Conservation (phyloP, 2,888 invertebrate genomes). For the Ochropleura plecta region DNA sequence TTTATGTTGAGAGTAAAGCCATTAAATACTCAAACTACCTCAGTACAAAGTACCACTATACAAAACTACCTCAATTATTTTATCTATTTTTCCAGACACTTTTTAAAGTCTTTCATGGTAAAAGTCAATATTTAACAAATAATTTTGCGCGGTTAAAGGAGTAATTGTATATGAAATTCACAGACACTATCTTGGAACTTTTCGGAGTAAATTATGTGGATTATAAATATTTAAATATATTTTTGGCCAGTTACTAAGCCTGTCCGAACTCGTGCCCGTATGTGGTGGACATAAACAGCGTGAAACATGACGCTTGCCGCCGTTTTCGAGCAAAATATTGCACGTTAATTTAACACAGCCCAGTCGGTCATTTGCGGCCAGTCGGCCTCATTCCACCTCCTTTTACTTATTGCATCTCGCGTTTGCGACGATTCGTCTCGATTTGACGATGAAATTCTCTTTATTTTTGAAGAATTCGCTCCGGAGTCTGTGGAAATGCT, state of each 20-base stretch:
- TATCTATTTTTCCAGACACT: background rate
- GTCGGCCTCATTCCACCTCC: slow-evolving; percentile 70
- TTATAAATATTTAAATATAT: background rate
- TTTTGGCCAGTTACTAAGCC: slow-evolving; percentile 56
- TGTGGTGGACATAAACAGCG: slow-evolving; percentile 81
- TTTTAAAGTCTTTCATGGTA: background rate
- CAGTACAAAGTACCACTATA: no score
- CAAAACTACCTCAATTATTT: background rate
- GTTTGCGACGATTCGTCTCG: slow-evolving; percentile 77
- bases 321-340: slow-evolving; percentile 89
- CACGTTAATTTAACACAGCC: slow-evolving; percentile 89
- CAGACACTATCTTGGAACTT: background rate
- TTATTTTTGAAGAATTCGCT: slow-evolving; percentile 64
- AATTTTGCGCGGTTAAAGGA: background rate
- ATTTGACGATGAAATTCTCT: slow-evolving; percentile 72
- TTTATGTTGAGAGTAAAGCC: background rate
- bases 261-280: slow-evolving; percentile 67
- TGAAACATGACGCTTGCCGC: slow-evolving; percentile 88
- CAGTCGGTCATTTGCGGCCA: slow-evolving; percentile 84
- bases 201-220: no score
- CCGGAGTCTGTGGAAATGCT: slow-evolving; percentile 45
- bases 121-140: background rate
- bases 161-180: background rate
- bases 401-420: slow-evolving; percentile 70
- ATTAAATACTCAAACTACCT: no score